Base-by-base conservation (phyloP, 1,140 invertebrate species). In the Papilio xuthus region DNA sequence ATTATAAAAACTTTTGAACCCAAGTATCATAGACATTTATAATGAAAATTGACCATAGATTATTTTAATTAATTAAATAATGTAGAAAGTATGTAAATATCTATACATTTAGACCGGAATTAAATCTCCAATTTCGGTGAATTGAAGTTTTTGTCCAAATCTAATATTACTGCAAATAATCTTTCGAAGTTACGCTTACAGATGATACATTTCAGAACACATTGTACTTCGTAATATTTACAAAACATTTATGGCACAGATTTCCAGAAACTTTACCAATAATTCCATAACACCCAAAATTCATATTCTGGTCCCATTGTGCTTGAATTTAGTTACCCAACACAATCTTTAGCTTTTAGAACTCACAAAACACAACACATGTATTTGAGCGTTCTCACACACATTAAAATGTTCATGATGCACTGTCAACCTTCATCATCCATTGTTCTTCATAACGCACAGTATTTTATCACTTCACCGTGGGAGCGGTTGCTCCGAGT, bases 401-500 rank as follows among this genome's bases (percentile, higher is more conserved):
- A 37, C 32, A 37, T 6, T 37, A 6, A 37, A 37, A 44, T 44
- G n/a, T 9, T 63, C 26, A 63, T 28, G 23, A 28, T 3, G 18
- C 6, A 53, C n/a, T n/a, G 50, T 50, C 15, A 50, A 50, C 18
- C 50, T 8, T 26, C 4, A 28, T 63, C 20, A 60, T 8, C 13
- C 13, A 26, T 4, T 63, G 13, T 13, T 50, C 50, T 53, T 20
- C n/a, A 53, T n/a, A 18, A 53, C 12, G 42, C 42, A 12, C 10
- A 44, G 42, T 37, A 37, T 10, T 44, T 15, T 13, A 15, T 15
- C 32, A 69, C 37, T 71, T 71, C 41, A 73, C 13, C 67, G 75
- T 28, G 77, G 80, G n/a, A 71, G 13, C 50, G 44, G 75, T 41
- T 47, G 73, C 28, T 80, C 83, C 63, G 74, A 74, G 60, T 67